phyloP scores from a whole-genome alignment of 1,140 invertebrate species.

The Plectrocnemia conspersa region DNA sequence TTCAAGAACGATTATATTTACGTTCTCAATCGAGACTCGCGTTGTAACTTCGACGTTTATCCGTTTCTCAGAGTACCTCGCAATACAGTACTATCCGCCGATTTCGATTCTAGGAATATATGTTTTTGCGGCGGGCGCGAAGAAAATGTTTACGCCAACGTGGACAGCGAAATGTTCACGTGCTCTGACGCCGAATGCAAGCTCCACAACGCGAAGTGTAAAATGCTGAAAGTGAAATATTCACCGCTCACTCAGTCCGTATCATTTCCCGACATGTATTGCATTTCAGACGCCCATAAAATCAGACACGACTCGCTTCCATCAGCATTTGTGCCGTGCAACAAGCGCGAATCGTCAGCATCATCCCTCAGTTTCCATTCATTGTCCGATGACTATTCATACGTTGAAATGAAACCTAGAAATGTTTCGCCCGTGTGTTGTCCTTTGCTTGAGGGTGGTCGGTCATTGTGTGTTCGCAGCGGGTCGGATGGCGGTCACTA shows the following conservation, averaged over 20 bases:
- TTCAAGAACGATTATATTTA: conserved; percentile 46
- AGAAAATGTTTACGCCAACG: not conserved
- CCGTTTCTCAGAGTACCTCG: conserved; percentile 41
- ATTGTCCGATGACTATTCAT: too few relatives aligned
- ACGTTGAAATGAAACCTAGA: conserved; percentile 7
- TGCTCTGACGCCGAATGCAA: not conserved
- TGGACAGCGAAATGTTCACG: not conserved
- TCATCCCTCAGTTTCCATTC: too few relatives aligned
- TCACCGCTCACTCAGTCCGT: too few relatives aligned
- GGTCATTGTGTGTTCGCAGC: conserved; percentile 33
- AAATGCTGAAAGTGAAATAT: too few relatives aligned
- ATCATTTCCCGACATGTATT: too few relatives aligned
- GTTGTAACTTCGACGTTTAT: conserved; percentile 37
- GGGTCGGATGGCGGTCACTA: conserved; percentile 33
- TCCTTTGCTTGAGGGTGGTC: conserved; percentile 32
- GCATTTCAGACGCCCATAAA: too few relatives aligned
- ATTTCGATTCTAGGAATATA: conserved; percentile 45
- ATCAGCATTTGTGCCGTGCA: too few relatives aligned
- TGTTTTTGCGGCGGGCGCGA: conserved; percentile 45
- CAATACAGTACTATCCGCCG: conserved; percentile 35
- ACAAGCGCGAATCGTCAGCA: too few relatives aligned
- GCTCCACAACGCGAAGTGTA: too few relatives aligned
- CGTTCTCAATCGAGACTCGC: conserved; percentile 47
- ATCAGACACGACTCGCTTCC: too few relatives aligned
- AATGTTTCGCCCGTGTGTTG: too few relatives aligned